These are phyloP conservation scores for Synergus gifuensis DNA, from an alignment of 2,888 invertebrate genomes.

Conservation along the genomic window DNA sequence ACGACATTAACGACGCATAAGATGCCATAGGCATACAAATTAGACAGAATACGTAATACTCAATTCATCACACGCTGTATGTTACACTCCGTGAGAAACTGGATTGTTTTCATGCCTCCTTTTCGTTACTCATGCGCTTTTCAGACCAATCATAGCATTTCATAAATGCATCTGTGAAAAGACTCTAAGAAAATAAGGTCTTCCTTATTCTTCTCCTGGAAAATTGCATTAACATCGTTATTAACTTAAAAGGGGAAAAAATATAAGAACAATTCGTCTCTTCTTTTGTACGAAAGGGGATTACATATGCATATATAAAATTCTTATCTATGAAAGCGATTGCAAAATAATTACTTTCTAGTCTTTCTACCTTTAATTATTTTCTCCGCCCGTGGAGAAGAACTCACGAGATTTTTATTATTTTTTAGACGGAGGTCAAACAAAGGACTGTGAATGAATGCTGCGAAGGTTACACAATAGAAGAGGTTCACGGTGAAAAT, in stretches of 20 bases:
- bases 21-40: constrained; percentile 11
- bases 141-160: background rate
- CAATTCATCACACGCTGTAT: constrained; percentile 15
- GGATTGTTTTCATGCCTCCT: constrained; percentile 9
- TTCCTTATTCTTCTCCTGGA: background rate
- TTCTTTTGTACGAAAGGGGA: background rate
- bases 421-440: constrained; percentile 83
- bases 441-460: constrained; percentile 85
- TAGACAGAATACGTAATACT: constrained; percentile 28
- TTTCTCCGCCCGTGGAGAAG: background rate
- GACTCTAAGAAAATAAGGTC: background rate
- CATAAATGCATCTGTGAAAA: background rate
- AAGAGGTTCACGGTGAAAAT: constrained; percentile 66
- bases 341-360: background rate
- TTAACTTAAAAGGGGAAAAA: background rate
- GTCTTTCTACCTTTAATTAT: background rate
- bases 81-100: constrained; percentile 26
- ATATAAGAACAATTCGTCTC: background rate
- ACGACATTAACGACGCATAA: constrained; percentile 20
- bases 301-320: background rate
- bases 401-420: background rate
- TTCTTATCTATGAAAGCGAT: background rate
- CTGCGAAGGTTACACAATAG: constrained; percentile 86
- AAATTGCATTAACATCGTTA: background rate
- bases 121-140: background rate